Conservation (phyloP, 2,888 invertebrate species). For the Acanthacorydalis orientalis region DNA sequence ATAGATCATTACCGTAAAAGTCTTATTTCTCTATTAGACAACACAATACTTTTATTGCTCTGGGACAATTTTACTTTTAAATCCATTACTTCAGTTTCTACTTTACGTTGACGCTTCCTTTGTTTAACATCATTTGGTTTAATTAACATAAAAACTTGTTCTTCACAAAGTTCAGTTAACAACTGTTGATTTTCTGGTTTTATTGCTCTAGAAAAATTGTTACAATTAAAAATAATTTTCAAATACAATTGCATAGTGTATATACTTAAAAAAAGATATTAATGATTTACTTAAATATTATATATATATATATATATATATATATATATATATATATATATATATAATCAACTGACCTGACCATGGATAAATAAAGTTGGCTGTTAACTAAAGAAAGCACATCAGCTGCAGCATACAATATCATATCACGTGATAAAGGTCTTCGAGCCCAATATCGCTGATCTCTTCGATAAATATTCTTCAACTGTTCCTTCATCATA, state of each 20-base stretch:
- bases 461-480: conserved; percentile 69
- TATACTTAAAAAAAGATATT: too few relatives aligned
- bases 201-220: conserved; percentile 40
- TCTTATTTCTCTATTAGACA: conserved; percentile 83
- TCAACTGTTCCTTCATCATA: conserved; percentile 79
- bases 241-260: too few relatives aligned
- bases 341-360: conserved; percentile 29
- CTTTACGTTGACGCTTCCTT: conserved; percentile 77
- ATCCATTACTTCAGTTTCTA: conserved; percentile 80
- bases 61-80: conserved; percentile 65
- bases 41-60: conserved; percentile 69
- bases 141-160: conserved; percentile 74
- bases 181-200: conserved; percentile 52
- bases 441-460: conserved; percentile 80
- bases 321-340: too few relatives aligned
- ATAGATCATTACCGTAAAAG: conserved; percentile 40
- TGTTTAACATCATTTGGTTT: conserved; percentile 72
- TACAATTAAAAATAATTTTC: too few relatives aligned
- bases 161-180: conserved; percentile 71
- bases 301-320: too few relatives aligned
- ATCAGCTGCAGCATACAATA: conserved; percentile 79
- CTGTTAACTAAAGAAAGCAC: conserved; percentile 76
- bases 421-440: conserved; percentile 80
- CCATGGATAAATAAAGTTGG: conserved; percentile 58
- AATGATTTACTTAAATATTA: too few relatives aligned